Conservation (phyloP, 2,888 invertebrate genomes). For the Aspidiotus rigidus region DNA sequence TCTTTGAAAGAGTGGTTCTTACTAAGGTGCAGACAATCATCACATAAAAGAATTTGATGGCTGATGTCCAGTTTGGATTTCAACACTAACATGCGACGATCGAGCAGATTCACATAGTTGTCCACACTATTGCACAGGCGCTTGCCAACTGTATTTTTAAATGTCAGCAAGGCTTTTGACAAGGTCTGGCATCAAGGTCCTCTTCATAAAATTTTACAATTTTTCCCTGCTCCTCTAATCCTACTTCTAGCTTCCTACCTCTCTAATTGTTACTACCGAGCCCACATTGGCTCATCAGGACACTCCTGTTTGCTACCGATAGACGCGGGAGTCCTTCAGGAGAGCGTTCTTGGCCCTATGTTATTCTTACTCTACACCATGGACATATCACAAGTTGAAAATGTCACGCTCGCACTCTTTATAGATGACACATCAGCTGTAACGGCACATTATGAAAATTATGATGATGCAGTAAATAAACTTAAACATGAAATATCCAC, state of each 20-base stretch:
- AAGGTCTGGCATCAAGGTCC: neutral
- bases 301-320: neutral
- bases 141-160: too few relatives aligned
- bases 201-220: neutral
- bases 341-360: neutral
- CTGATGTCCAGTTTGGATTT: neutral
- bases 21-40: too few relatives aligned
- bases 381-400: neutral
- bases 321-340: slow-evolving; percentile 2
- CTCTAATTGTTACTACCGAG: neutral
- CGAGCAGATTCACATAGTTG: neutral
- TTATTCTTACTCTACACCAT: neutral
- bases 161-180: neutral
- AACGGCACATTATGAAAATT: neutral
- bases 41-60: neutral
- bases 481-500: neutral
- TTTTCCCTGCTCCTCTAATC: too few relatives aligned
- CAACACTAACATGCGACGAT: neutral
- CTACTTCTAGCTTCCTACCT: too few relatives aligned
- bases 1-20: too few relatives aligned
- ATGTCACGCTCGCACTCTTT: neutral
- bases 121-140: neutral
- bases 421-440: neutral
- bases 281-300: neutral
- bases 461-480: neutral